phyloP scores from a whole-genome alignment of 64 coral and sea anemone species.

The Stichodactyla helianthus region DNA sequence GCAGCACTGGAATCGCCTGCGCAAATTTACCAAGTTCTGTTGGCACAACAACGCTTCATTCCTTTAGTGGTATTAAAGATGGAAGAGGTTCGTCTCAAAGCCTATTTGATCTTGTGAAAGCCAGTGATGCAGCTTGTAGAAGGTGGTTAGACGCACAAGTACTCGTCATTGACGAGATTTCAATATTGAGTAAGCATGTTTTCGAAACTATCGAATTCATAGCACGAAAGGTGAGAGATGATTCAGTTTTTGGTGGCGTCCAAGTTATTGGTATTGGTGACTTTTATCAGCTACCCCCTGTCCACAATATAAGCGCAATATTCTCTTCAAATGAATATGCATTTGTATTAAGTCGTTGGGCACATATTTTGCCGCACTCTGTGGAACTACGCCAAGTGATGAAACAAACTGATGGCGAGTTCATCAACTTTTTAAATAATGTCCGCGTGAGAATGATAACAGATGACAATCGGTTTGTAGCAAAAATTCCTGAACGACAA shows the following conservation, averaged over 20 bases:
- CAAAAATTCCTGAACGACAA: too few species aligned
- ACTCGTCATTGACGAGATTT: background rate
- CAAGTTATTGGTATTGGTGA: background rate
- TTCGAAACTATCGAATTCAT: constrained; percentile 4
- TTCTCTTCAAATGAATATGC: background rate
- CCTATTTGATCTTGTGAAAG: background rate
- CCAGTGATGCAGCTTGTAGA: background rate
- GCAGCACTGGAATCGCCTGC: background rate
- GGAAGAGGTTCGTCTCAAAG: background rate
- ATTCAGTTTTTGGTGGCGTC: background rate
- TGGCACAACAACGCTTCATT: background rate
- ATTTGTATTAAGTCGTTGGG: background rate
- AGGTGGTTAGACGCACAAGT: background rate
- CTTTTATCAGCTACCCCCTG: constrained; percentile 11
- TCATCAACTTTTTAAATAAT: background rate
- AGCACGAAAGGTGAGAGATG: background rate
- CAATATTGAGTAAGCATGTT: background rate
- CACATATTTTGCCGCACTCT: background rate
- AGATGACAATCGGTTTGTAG: too few species aligned
- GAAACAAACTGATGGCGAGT: background rate
- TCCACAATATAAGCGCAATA: background rate
- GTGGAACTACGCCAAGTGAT: background rate
- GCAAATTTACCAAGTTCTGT: background rate
- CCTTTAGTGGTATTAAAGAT: background rate
- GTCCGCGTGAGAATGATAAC: background rate